Percentiles rank a stretch among this genome's conserved stretches.
These are phyloP conservation scores for Leptopilina syphax DNA, from an alignment of 2,888 invertebrate genomes.

Conservation along the genomic window DNA sequence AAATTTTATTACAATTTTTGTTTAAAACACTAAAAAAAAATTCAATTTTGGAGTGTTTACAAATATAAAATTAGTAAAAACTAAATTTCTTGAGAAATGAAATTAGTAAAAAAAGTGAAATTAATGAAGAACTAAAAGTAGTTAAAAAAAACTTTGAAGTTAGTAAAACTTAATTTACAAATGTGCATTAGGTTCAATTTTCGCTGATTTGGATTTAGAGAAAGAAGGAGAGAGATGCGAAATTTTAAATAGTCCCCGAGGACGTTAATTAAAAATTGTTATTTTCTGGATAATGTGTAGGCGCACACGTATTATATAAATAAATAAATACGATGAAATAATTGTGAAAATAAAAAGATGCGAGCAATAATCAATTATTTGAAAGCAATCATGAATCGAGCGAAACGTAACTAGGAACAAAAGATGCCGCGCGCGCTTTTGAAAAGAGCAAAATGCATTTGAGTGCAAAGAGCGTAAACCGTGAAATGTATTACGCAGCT, in stretches of 20 bases:
- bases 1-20: too few species aligned
- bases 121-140: too few species aligned
- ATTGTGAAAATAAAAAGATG: constrained; percentile 12
- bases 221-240: too few species aligned
- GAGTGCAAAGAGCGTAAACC: constrained; percentile 28
- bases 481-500: constrained; percentile 32
- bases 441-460: constrained; percentile 39
- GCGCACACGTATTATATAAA: neutral
- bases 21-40: too few species aligned
- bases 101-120: too few species aligned
- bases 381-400: constrained; percentile 20
- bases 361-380: constrained; percentile 21
- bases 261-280: neutral
- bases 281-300: neutral
- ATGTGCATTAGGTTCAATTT: too few species aligned
- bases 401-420: constrained; percentile 30
- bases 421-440: constrained; percentile 33
- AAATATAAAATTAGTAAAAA: too few species aligned
- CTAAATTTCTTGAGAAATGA: too few species aligned
- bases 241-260: neutral
- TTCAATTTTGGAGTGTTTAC: too few species aligned
- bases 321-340: neutral
- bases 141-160: too few species aligned
- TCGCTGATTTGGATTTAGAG: too few species aligned
- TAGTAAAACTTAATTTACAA: too few species aligned